A percentile compares a stretch with the other conserved stretches of the same genome.
phyloP scores from a whole-genome alignment of 1,140 invertebrate genomes.

The Drosophila fuyamai region DNA sequence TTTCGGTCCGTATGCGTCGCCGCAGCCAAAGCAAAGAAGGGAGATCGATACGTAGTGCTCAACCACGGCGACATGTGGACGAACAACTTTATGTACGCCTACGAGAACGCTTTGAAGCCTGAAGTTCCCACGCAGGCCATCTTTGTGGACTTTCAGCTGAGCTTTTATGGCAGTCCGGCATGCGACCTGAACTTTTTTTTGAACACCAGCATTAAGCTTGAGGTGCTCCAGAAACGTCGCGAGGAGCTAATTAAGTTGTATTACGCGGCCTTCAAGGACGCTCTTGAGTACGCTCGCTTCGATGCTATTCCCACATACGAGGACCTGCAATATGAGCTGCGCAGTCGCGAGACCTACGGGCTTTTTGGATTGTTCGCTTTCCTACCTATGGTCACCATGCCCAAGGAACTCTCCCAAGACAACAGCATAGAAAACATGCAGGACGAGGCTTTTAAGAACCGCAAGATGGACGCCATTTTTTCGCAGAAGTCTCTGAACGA shows the following conservation, averaged over 20 bases:
- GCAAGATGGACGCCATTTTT: conserved; percentile 66
- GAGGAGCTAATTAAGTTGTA: conserved; percentile 82
- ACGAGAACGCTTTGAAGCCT: conserved; percentile 82
- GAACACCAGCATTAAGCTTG: conserved; percentile 70
- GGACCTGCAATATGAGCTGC: conserved; percentile 74
- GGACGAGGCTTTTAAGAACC: conserved; percentile 52
- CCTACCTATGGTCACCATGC: conserved; percentile 71
- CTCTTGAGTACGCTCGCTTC: conserved; percentile 83
- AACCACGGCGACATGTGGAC: conserved; percentile 89
- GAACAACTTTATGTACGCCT: conserved; percentile 89
- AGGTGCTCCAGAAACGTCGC: conserved; percentile 69
- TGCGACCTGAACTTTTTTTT: conserved; percentile 81
- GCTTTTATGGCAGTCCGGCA: conserved; percentile 74
- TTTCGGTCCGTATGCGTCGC: conserved; percentile 71
- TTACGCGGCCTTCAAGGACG: conserved; percentile 60
- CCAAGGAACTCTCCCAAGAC: conserved; percentile 63
- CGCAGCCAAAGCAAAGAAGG: conserved; percentile 67
- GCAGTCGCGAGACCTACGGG: conserved; percentile 74
- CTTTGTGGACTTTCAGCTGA: conserved; percentile 85
- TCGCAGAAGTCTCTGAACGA: conserved; percentile 55
- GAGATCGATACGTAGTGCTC: conserved; percentile 85
- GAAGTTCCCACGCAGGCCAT: conserved; percentile 85
- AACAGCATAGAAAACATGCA: conserved; percentile 71
- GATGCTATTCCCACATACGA: conserved; percentile 83
- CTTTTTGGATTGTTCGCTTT: conserved; percentile 70